Evolutionary conservation across 2,113 vertebrate genomes (phyloP).

Genomic region (Gymnorhina tibicen): DNA sequence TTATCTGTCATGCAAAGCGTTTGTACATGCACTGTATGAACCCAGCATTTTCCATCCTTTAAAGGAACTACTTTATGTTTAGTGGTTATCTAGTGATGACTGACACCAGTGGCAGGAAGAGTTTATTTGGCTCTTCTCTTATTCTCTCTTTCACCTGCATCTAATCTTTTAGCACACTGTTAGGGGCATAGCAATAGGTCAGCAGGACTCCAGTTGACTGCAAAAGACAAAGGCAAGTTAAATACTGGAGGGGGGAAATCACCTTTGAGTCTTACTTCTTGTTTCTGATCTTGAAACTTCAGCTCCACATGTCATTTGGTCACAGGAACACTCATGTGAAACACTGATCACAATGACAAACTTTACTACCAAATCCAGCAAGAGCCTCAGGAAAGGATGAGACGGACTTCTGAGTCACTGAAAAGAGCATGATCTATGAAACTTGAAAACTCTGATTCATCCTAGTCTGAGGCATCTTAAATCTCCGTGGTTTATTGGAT

Average conservation of each 20-base stretch:
- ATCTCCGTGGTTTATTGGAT: neutral
- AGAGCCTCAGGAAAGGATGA: neutral
- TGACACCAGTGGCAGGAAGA: neutral
- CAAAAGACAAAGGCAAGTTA: neutral
- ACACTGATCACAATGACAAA: neutral
- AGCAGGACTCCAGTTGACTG: neutral
- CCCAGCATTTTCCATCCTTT: neutral
- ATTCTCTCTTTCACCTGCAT: neutral
- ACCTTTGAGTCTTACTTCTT: neutral
- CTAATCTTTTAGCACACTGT: neutral
- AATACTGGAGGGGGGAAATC: neutral
- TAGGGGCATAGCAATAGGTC: neutral
- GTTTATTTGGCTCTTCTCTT: neutral
- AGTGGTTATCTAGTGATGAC: neutral
- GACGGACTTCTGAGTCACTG: neutral
- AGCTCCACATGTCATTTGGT: neutral
- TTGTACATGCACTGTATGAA: neutral
- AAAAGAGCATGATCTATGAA: neutral
- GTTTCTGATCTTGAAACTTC: neutral
- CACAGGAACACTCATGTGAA: neutral
- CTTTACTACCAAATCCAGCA: neutral
- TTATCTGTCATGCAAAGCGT: neutral
- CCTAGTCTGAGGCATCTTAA: neutral
- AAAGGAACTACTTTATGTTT: neutral
- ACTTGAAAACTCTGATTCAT: slow-evolving; percentile 1